Evolutionary conservation across 2,888 invertebrate species (phyloP).

Genomic region (Cataglyphis livida): DNA sequence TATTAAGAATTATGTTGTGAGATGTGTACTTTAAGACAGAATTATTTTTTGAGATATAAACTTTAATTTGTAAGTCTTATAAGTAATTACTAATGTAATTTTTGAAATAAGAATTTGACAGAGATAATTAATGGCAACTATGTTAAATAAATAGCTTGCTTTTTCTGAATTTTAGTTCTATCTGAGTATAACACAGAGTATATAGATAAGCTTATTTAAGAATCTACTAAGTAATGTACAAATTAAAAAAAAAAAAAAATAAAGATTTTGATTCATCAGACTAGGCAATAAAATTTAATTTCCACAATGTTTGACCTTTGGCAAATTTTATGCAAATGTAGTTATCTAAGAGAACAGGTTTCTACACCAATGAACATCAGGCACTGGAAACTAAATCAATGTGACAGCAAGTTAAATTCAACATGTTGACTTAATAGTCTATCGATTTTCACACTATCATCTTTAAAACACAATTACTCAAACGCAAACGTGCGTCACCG

Average conservation of each 20-base stretch:
- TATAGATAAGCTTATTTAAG: slow-evolving; percentile 62
- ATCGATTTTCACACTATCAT: neutral
- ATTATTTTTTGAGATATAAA: slow-evolving; percentile 47
- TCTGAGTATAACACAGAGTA: slow-evolving; percentile 7
- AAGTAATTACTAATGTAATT: slow-evolving; percentile 48
- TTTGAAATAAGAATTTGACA: neutral
- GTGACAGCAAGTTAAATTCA: neutral
- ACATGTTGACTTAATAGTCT: neutral
- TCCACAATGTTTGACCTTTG: neutral
- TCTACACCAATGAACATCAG: neutral
- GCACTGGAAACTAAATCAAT: neutral
- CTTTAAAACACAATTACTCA: neutral
- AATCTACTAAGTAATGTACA: slow-evolving; percentile 72
- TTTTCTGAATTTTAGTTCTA: neutral
- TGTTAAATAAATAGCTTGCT: neutral
- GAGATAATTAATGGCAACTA: neutral
- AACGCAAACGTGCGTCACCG: neutral
- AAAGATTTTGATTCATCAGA: slow-evolving; percentile 61
- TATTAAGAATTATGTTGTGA: slow-evolving; percentile 10
- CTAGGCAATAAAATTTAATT: neutral
- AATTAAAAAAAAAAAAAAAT: slow-evolving; percentile 73
- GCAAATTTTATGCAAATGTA: neutral
- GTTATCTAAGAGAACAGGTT: neutral
- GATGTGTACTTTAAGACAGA: slow-evolving; percentile 25
- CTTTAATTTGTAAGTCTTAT: slow-evolving; percentile 56